These are phyloP conservation scores for Melanotaenia pygmaea DNA, from an alignment of 2,797 vertebrate species.

Conservation along the genomic window DNA sequence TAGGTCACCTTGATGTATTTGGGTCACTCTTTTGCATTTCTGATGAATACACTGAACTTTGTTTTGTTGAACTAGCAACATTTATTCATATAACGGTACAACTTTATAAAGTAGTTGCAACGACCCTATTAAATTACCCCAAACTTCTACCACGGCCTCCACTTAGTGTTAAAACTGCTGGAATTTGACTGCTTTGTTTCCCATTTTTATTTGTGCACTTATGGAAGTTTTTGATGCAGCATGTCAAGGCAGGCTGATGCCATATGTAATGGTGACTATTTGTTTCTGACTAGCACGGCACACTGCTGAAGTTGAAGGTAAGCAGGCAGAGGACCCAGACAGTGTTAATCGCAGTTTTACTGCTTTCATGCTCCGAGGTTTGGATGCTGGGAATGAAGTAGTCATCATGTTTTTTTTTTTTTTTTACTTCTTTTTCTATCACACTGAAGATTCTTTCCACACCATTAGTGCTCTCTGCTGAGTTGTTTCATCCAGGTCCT, in stretches of 20 bases:
- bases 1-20: no score
- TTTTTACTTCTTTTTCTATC: slow-evolving; percentile 31
- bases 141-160: no score
- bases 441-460: slow-evolving; percentile 71
- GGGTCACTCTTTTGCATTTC: no score
- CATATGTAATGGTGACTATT: slow-evolving; percentile 30
- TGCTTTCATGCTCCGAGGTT: slow-evolving; percentile 43
- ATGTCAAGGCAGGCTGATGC: slow-evolving; percentile 15
- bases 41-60: no score
- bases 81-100: no score
- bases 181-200: slow-evolving; percentile 12
- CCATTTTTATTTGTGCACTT: slow-evolving; percentile 24
- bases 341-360: slow-evolving; percentile 62
- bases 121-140: no score
- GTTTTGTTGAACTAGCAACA: no score
- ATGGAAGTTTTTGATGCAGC: slow-evolving; percentile 21
- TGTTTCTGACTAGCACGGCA: slow-evolving; percentile 35
- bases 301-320: slow-evolving; percentile 29
- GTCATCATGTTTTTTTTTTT: slow-evolving; percentile 9
- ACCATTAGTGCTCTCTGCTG: slow-evolving; percentile 79
- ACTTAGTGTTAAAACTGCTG: neutral
- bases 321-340: slow-evolving; percentile 55
- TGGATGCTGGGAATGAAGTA: slow-evolving; percentile 35
- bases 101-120: no score
- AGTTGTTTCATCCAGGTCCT: slow-evolving; percentile 68